Evolutionary conservation across 1,140 invertebrate species (phyloP).

Genomic region (Metopolophium dirhodum): DNA sequence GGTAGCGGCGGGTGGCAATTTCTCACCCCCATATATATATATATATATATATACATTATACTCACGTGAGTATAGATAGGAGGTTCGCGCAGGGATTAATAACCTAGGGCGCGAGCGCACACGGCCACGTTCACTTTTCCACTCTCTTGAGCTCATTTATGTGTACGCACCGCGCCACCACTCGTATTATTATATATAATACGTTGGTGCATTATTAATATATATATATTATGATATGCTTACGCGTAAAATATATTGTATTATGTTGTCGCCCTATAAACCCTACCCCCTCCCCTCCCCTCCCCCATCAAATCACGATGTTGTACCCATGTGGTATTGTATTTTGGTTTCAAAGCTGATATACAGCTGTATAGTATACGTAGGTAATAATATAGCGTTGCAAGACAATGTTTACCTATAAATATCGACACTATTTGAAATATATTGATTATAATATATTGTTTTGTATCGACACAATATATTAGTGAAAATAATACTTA

Average conservation of each 20-base stretch:
- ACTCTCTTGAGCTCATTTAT: conserved; percentile 45
- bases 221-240: background rate
- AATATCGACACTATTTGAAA: too few species aligned
- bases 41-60: background rate
- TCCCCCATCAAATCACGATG: background rate
- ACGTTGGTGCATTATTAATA: background rate
- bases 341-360: background rate
- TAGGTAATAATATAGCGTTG: too few species aligned
- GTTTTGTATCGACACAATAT: too few species aligned
- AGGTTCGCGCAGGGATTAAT: background rate
- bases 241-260: background rate
- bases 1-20: background rate
- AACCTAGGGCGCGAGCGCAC: background rate
- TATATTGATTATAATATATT: too few species aligned
- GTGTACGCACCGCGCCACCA: background rate
- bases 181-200: background rate
- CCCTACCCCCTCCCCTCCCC: too few species aligned
- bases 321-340: background rate
- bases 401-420: too few species aligned
- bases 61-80: background rate
- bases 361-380: too few species aligned
- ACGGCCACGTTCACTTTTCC: conserved; percentile 45
- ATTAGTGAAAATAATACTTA: too few species aligned
- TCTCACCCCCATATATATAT: background rate
- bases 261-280: background rate